Evolutionary conservation across 92 coral and sea anemone species (phyloP).

Genomic region (Siderastrea radians): DNA sequence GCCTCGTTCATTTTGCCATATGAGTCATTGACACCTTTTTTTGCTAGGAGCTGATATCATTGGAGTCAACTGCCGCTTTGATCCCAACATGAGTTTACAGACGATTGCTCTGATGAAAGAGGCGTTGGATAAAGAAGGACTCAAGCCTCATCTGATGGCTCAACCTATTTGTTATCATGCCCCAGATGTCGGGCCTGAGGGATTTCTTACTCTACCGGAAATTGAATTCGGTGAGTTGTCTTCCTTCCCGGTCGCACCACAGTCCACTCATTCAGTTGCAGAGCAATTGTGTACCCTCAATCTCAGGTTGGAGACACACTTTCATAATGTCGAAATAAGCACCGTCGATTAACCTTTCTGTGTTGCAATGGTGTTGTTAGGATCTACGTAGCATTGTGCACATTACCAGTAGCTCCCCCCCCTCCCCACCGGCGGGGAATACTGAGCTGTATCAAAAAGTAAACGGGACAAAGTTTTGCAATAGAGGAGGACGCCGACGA

Average conservation of each 20-base stretch:
- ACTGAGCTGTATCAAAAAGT: not conserved
- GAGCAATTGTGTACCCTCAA: too few relatives aligned
- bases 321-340: too few relatives aligned
- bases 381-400: too few relatives aligned
- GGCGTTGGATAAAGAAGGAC: conserved; percentile 74
- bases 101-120: conserved; percentile 71
- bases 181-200: conserved; percentile 55
- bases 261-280: too few relatives aligned
- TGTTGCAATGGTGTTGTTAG: too few relatives aligned
- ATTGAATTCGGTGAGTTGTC: conserved; percentile 59
- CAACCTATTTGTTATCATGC: conserved; percentile 75
- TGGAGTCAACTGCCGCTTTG: conserved; percentile 78
- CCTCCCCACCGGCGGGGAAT: not conserved
- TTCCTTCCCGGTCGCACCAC: not conserved
- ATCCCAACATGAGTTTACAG: conserved; percentile 53
- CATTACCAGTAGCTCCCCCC: not conserved
- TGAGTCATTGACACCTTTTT: not conserved
- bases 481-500: not conserved
- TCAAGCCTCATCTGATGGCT: conserved; percentile 61
- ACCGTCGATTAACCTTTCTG: too few relatives aligned
- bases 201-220: conserved; percentile 51
- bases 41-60: conserved; percentile 72
- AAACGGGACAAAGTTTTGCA: not conserved
- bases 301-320: too few relatives aligned
- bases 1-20: too few relatives aligned